phyloP scores from a whole-genome alignment of 2,113 vertebrate genomes.

The Hemiprocne comata region DNA sequence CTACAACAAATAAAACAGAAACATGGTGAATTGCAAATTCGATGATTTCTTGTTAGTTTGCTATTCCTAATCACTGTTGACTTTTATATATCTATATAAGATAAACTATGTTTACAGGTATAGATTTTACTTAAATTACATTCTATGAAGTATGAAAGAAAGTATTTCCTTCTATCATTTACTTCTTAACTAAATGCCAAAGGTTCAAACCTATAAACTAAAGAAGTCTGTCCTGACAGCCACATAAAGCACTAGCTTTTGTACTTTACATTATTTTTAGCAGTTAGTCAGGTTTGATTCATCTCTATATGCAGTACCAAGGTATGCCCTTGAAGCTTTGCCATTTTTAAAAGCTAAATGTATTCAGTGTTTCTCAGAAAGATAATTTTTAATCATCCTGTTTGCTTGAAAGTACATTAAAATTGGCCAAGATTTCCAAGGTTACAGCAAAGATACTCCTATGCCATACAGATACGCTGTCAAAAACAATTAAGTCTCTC shows the following conservation, averaged over 20 bases:
- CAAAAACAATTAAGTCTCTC: not conserved
- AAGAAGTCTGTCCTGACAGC: not conserved
- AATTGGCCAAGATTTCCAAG: not conserved
- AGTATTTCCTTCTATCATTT: not conserved
- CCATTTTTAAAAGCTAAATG: not conserved
- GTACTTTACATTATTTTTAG: not conserved
- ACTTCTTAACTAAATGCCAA: not conserved
- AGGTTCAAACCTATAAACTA: not conserved
- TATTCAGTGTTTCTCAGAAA: not conserved
- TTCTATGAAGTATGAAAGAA: not conserved
- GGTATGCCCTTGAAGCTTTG: not conserved
- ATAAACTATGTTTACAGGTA: not conserved
- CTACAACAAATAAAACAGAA: not conserved
- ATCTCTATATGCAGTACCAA: not conserved
- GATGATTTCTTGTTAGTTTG: not conserved
- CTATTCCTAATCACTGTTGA: not conserved
- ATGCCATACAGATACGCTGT: not conserved
- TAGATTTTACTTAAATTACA: not conserved
- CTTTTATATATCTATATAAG: not conserved
- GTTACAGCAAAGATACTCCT: not conserved
- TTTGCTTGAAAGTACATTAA: not conserved
- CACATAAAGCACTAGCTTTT: not conserved
- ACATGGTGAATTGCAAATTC: not conserved
- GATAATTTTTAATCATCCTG: not conserved
- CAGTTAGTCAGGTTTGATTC: not conserved